These are phyloP conservation scores for Mystacornis crossleyi DNA, from an alignment of 2,113 vertebrate genomes.

Conservation along the genomic window DNA sequence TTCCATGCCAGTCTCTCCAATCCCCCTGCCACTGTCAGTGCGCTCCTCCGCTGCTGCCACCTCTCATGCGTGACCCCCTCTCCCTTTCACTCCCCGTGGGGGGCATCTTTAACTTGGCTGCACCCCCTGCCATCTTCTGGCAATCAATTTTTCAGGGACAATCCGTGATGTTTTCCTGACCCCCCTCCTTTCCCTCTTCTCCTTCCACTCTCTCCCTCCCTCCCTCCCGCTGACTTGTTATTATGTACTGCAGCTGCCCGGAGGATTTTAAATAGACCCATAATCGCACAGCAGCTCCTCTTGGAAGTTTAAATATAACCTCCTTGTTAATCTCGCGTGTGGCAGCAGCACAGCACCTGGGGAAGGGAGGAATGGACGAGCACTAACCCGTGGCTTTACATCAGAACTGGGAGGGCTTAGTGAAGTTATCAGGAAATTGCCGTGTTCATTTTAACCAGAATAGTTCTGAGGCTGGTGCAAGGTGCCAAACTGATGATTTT, in stretches of 20 bases:
- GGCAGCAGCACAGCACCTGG: constrained; percentile 65
- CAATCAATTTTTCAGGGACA: constrained; percentile 51
- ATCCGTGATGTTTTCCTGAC: constrained; percentile 42
- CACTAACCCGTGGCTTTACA: neutral
- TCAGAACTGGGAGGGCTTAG: neutral
- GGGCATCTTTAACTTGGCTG: constrained; percentile 30
- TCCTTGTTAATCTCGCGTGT: constrained; percentile 74
- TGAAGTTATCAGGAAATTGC: neutral
- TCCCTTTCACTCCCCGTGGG: neutral
- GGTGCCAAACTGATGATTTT: neutral
- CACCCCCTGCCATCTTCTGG: constrained; percentile 40
- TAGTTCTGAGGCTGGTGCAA: neutral
- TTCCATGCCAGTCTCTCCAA: neutral
- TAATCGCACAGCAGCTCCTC: constrained; percentile 76
- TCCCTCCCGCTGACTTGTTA: constrained; percentile 73
- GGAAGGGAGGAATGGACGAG: constrained; percentile 49
- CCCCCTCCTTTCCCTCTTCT: constrained; percentile 29
- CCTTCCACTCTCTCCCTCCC: constrained; percentile 32
- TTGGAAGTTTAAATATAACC: constrained; percentile 82
- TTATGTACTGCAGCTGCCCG: constrained; percentile 80
- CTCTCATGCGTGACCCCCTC: neutral
- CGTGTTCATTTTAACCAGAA: neutral
- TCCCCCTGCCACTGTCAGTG: neutral
- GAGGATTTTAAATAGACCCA: constrained; percentile 80
- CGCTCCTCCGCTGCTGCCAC: neutral